phyloP scores from a whole-genome alignment of 2,113 vertebrate genomes.

The Dermatemys mawii region DNA sequence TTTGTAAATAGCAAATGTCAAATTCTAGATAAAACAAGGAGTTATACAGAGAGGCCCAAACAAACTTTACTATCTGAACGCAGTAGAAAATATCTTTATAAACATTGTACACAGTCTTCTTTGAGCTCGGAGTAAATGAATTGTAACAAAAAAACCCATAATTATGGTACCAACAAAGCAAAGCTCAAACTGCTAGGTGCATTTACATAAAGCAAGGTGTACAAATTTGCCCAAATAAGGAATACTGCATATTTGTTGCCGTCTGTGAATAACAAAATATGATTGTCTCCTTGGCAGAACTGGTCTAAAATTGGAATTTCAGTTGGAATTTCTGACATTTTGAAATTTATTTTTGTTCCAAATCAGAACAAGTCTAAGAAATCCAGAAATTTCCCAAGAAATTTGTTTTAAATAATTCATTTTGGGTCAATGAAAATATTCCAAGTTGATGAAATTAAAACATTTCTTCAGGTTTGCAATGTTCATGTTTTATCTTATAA shows the following conservation, averaged over 20 bases:
- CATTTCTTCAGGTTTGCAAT: neutral
- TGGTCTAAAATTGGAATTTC: neutral
- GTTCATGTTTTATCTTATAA: neutral
- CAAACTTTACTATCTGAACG: neutral
- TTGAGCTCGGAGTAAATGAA: neutral
- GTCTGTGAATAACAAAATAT: neutral
- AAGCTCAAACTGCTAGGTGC: neutral
- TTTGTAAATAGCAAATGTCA: neutral
- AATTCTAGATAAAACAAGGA: neutral
- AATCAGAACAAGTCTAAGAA: neutral
- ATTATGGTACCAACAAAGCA: neutral
- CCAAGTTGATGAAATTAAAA: neutral
- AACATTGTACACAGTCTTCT: neutral
- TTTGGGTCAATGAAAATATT: neutral
- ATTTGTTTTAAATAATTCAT: neutral
- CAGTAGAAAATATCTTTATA: neutral
- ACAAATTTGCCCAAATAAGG: neutral
- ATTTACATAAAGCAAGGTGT: neutral
- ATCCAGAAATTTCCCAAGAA: neutral
- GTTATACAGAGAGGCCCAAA: neutral
- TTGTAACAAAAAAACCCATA: neutral
- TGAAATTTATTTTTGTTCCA: neutral
- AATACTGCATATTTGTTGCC: neutral
- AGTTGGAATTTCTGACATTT: neutral
- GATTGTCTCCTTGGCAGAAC: neutral